Percentiles rank a stretch among this genome's conserved stretches.
Evolutionary conservation across 1,140 invertebrate species (phyloP).

Genomic region (Steinernema khuongi): DNA sequence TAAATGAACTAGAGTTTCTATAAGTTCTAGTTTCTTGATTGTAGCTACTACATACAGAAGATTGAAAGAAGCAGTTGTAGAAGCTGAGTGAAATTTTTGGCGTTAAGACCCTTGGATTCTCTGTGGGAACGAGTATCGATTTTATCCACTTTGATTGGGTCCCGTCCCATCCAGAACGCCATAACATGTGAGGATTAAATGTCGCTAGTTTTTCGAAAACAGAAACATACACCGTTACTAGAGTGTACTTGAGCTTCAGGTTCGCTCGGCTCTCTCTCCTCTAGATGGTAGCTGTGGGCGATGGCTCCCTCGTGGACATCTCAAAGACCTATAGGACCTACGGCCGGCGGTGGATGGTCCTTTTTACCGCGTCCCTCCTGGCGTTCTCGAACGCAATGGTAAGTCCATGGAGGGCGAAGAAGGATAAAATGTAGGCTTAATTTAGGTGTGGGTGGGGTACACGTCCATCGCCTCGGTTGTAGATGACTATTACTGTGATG

Average conservation of each 20-base stretch:
- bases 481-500: slow-evolving; percentile 47
- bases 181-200: too few species aligned
- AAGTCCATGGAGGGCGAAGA: slow-evolving; percentile 20
- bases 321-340: slow-evolving; percentile 14
- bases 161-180: too few species aligned
- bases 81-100: too few species aligned
- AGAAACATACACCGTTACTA: too few species aligned
- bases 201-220: too few species aligned
- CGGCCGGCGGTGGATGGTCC: slow-evolving; percentile 44
- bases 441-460: slow-evolving; percentile 54
- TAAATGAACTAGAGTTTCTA: too few species aligned
- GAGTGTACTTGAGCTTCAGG: not conserved
- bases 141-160: too few species aligned
- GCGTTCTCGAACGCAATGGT: slow-evolving; percentile 57
- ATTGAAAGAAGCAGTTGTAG: too few species aligned
- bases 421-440: not conserved
- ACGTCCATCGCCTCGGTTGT: slow-evolving; percentile 43
- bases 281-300: not conserved
- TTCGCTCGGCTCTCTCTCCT: not conserved
- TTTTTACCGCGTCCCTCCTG: slow-evolving; percentile 46
- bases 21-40: too few species aligned
- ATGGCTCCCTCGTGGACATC: not conserved
- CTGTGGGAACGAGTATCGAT: too few species aligned
- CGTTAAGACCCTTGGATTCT: too few species aligned
- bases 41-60: too few species aligned